Evolutionary conservation across 2,113 vertebrate genomes (phyloP).

Genomic region (Kryptolebias marmoratus): DNA sequence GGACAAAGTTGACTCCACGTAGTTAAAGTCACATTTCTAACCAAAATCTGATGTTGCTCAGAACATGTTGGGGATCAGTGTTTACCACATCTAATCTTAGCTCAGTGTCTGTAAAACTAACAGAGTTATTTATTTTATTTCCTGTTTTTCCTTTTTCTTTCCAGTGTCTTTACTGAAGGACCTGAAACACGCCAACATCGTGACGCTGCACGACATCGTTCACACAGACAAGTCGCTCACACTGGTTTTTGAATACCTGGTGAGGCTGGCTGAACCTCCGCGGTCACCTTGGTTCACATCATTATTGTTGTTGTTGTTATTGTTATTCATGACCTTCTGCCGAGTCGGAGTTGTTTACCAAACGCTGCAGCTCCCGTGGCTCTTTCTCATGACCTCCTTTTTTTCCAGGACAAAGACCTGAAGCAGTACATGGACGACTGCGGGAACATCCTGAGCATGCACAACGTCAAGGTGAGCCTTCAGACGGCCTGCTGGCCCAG

Average conservation of each 20-base stretch:
- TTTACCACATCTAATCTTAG: too few species aligned
- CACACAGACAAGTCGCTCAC: conserved; percentile 97
- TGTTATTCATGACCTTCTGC: conserved; percentile 52
- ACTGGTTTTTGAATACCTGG: conserved; percentile 96
- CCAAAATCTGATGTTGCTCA: too few species aligned
- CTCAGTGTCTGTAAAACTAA: too few species aligned
- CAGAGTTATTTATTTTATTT: neutral
- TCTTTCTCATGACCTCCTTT: neutral
- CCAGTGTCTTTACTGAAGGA: conserved; percentile 95
- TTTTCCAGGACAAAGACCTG: conserved; percentile 88
- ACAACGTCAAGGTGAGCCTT: conserved; percentile 88
- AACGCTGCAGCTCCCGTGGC: conserved; percentile 28
- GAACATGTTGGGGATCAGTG: too few species aligned
- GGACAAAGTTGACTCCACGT: too few species aligned
- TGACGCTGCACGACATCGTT: conserved; percentile 94
- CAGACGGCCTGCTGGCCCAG: conserved; percentile 34
- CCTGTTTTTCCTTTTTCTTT: neutral
- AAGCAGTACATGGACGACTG: conserved; percentile 94
- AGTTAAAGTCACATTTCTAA: too few species aligned
- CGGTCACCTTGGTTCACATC: conserved; percentile 19
- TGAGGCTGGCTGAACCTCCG: conserved; percentile 72
- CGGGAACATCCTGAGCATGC: conserved; percentile 90
- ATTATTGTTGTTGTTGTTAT: conserved; percentile 34
- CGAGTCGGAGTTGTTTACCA: conserved; percentile 6
- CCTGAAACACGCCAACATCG: conserved; percentile 97